Percentiles rank a stretch among this genome's conserved stretches.
Evolutionary conservation across 1,140 invertebrate genomes (phyloP).

Genomic region (Pseudomyrmex concolor): DNA sequence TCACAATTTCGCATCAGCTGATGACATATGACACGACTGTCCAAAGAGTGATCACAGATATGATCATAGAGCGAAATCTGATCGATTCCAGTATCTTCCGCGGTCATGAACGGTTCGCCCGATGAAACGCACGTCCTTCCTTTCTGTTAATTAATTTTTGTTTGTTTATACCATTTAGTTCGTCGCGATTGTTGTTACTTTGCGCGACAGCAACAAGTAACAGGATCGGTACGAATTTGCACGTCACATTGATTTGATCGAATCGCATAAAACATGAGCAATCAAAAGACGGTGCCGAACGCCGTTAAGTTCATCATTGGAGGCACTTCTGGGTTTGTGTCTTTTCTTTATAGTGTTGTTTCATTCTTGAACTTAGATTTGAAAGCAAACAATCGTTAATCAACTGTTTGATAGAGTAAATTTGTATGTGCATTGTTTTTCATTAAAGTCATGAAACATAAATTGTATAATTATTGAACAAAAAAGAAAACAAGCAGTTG

Average conservation of each 20-base stretch:
- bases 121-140: neutral
- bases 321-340: slow-evolving; percentile 89
- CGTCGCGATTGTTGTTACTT: neutral
- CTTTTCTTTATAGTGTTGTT: slow-evolving; percentile 61
- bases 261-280: slow-evolving; percentile 65
- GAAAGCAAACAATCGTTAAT: neutral
- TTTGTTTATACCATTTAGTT: neutral
- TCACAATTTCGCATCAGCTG: slow-evolving; percentile 45
- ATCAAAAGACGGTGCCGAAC: slow-evolving; percentile 85
- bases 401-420: neutral
- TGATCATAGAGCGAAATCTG: neutral
- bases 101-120: slow-evolving; percentile 2
- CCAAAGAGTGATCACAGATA: neutral
- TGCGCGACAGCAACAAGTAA: neutral
- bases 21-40: slow-evolving; percentile 24
- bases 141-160: neutral
- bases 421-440: neutral
- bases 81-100: slow-evolving; percentile 12
- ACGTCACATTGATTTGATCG: neutral
- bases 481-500: no score
- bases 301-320: slow-evolving; percentile 89
- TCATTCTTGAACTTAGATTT: neutral
- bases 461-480: no score
- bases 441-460: no score
- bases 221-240: slow-evolving; percentile 1